phyloP scores from a whole-genome alignment of 2,888 invertebrate genomes.

The Strigamia maritima region DNA sequence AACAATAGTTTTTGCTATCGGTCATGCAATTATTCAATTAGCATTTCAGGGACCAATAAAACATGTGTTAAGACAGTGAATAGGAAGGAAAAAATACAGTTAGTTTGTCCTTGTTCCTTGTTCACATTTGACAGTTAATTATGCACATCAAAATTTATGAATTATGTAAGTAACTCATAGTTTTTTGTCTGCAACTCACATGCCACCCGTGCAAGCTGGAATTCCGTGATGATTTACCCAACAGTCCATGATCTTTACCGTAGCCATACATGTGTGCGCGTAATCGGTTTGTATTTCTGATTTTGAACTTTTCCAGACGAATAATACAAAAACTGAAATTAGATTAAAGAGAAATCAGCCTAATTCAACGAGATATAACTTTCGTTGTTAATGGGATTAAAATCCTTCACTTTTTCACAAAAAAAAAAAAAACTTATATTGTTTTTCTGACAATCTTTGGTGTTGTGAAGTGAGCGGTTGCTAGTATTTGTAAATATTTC shows the following conservation, averaged over 20 bases:
- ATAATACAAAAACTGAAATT: background rate
- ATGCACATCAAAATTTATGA: background rate
- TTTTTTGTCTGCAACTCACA: background rate
- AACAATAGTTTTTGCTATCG: background rate
- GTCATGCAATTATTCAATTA: slow-evolving; percentile 22
- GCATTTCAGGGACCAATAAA: background rate
- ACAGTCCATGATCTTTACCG: background rate
- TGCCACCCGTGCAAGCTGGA: slow-evolving; percentile 17
- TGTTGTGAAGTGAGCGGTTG: too few species aligned
- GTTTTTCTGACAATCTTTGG: too few species aligned
- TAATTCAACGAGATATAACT: background rate
- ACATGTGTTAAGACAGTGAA: background rate
- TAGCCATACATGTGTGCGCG: background rate
- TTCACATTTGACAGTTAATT: slow-evolving; percentile 1
- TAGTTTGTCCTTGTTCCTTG: slow-evolving; percentile 12
- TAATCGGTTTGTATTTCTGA: slow-evolving; percentile 6
- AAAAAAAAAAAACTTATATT: too few species aligned
- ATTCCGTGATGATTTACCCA: slow-evolving; percentile 19
- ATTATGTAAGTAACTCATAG: background rate
- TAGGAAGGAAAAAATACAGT: background rate
- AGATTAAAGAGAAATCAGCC: background rate
- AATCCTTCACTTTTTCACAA: background rate
- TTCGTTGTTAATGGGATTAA: background rate
- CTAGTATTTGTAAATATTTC: too few species aligned
- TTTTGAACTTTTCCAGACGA: background rate